Conservation (phyloP, 2,113 vertebrate species). For the Euleptes europaea region DNA sequence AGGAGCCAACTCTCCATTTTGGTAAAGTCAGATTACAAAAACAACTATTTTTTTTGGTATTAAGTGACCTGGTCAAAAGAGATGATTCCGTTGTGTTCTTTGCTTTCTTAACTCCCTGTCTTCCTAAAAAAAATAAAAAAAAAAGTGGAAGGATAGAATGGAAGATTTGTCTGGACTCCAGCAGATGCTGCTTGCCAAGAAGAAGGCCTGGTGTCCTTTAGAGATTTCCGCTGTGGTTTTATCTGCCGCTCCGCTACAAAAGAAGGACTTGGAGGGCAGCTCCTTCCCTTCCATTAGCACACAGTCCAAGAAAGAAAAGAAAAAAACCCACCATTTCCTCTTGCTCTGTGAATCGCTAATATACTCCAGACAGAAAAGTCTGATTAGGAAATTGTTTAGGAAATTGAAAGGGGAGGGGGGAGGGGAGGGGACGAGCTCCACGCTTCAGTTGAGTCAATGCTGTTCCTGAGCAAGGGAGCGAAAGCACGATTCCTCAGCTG, state of each 20-base stretch:
- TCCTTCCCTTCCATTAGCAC: constrained; percentile 44
- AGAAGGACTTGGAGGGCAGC: constrained; percentile 5
- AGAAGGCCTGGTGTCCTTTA: not conserved
- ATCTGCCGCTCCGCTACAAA: constrained; percentile 15
- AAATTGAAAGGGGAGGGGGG: constrained; percentile 58
- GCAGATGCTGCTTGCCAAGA: not conserved
- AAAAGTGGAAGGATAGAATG: not conserved
- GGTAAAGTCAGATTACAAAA: too few species aligned
- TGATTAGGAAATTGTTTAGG: constrained; percentile 71
- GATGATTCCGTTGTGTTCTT: not conserved
- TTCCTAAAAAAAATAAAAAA: not conserved
- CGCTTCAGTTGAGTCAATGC: fast-evolving
- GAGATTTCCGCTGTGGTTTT: constrained; percentile 29
- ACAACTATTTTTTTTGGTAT: not conserved
- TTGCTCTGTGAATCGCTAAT: constrained; percentile 68
- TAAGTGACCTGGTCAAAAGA: not conserved
- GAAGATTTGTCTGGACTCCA: not conserved
- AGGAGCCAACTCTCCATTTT: not conserved
- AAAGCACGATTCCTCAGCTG: not conserved
- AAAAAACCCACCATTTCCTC: constrained; percentile 63
- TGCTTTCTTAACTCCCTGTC: not conserved
- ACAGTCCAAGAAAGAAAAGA: constrained; percentile 7
- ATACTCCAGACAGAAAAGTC: constrained; percentile 65
- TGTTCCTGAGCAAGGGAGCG: not conserved
- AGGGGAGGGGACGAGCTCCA: not conserved